Base-by-base conservation (phyloP, 1,140 invertebrate species). In the Drosophila kanapiae region DNA sequence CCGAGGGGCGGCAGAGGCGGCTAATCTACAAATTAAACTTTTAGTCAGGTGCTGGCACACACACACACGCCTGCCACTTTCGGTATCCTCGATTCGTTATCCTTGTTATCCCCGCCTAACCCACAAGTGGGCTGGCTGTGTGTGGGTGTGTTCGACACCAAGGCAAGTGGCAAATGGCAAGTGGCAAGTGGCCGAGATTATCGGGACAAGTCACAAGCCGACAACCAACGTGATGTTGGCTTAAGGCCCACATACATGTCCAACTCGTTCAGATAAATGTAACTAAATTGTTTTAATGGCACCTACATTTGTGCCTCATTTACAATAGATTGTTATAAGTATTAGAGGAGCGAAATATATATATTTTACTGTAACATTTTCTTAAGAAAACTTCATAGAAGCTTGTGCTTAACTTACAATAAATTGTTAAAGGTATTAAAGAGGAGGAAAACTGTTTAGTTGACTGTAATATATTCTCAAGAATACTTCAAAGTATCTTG, bases 1-100 rank as follows among this genome's bases (percentile, higher is more conserved):
- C 16, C 67, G 4, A 31, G 67, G 31, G 65, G 37, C 35, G 6
- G 27, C 7, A 40, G 29, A 14, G 51, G 42, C 16, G 18, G 49
- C 68, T 71, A 69, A 71, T 69, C 68, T 57, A 57, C 40, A 69
- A 71, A 69, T 71, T 57, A 71, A 71, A 71, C 68, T 69, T 71
- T 71, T 48, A 71, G 68, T 33, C 48, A 48, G 58, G 57, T 37
- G 33, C 63, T 23, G 0, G 37, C 18, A 54, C 40, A 18, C 61
- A 43, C 27, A 38, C 35, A 27, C 58, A 42, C 23, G 27, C 38
- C 35, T 29, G 31, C 60, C 60, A 62, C 35, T 53, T 40, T 51
- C 14, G 29, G 7, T 35, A 35, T 29, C 14, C 27, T n/a, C 37
- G 61, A 38, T 63, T 42, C 18, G 16, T 59, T 54, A 38, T 16